A percentile compares a stretch with the other conserved stretches of the same genome.
These are phyloP conservation scores for Contarinia nasturtii DNA, from an alignment of 1,140 invertebrate species.

Conservation along the genomic window DNA sequence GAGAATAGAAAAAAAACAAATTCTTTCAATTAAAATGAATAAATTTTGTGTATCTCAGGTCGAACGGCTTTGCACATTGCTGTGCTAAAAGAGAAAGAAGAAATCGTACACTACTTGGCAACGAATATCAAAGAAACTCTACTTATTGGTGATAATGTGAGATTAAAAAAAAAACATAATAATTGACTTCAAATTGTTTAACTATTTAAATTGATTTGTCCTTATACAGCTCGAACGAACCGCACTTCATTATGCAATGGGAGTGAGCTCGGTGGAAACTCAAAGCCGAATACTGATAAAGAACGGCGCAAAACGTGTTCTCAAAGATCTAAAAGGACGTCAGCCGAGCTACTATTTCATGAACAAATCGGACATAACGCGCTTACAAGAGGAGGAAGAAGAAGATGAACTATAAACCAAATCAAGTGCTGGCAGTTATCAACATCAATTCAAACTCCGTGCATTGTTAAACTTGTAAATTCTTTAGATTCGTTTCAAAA, in stretches of 20 bases:
- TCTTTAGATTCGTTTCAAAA: no score
- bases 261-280: conserved; percentile 59
- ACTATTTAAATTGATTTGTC: no score
- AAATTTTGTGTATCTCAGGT: conserved; percentile 12
- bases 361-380: conserved; percentile 69
- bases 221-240: conserved; percentile 63
- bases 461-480: background rate
- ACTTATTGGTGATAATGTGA: conserved; percentile 67
- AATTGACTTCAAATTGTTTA: no score
- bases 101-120: conserved; percentile 54
- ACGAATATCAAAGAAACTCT: conserved; percentile 50
- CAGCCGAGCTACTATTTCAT: conserved; percentile 85
- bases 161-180: conserved; percentile 18
- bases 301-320: conserved; percentile 56
- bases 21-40: no score
- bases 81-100: conserved; percentile 56
- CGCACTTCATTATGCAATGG: conserved; percentile 78
- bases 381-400: conserved; percentile 66
- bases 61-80: conserved; percentile 62
- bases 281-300: conserved; percentile 60
- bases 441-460: background rate
- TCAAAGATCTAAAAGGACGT: conserved; percentile 71
- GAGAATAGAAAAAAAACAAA: no score
- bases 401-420: conserved; percentile 7
- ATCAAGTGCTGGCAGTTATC: background rate